These are phyloP conservation scores for Lypha dubia DNA, from an alignment of 2,888 invertebrate species.

Conservation along the genomic window DNA sequence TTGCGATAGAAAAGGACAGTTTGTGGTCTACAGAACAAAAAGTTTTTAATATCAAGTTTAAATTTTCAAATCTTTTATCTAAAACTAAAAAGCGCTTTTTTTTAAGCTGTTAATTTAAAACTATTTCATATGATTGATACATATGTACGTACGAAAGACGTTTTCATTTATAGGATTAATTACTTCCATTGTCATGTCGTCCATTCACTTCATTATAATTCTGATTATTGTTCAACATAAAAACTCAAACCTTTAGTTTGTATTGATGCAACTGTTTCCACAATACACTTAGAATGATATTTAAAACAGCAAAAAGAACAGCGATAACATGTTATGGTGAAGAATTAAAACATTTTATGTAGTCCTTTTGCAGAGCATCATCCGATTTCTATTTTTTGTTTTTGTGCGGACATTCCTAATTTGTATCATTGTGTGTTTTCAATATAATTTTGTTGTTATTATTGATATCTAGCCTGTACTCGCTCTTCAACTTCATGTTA, in stretches of 20 bases:
- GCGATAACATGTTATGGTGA: constrained; percentile 14
- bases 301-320: constrained; percentile 20
- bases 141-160: background rate
- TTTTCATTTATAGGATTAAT: constrained; percentile 47
- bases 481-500: constrained; percentile 10
- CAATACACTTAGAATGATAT: background rate
- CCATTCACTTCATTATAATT: background rate
- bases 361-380: constrained; percentile 12
- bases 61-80: too few species aligned
- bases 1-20: too few species aligned
- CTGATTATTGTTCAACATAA: background rate
- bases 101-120: background rate
- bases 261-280: background rate
- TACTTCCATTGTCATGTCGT: constrained; percentile 37
- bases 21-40: too few species aligned
- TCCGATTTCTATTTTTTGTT: background rate
- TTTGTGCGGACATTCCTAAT: background rate
- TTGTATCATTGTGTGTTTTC: constrained; percentile 16
- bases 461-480: background rate
- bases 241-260: background rate
- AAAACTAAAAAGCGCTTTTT: background rate
- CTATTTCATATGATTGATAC: background rate
- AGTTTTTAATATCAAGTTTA: too few species aligned
- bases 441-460: constrained; percentile 7
- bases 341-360: constrained; percentile 8